A percentile compares a stretch with the other conserved stretches of the same genome.
phyloP scores from a whole-genome alignment of 1,140 invertebrate species.

The Eumaeus atala region DNA sequence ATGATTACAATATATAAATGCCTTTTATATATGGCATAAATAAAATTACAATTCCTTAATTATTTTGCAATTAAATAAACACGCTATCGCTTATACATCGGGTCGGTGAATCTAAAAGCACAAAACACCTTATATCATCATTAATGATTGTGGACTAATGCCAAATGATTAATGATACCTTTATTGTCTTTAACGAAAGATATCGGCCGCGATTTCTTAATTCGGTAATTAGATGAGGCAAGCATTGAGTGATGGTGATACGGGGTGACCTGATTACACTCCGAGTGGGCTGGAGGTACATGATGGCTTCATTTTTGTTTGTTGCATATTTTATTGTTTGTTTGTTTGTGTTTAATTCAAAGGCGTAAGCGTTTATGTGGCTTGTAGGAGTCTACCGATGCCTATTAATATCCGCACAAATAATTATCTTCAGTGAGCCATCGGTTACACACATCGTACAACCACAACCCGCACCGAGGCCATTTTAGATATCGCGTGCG shows the following conservation, averaged over 20 bases:
- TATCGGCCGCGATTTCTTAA: slow-evolving; percentile 63
- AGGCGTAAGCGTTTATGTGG: too few species aligned
- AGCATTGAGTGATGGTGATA: slow-evolving; percentile 38
- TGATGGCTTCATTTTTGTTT: not conserved
- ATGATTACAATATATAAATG: too few species aligned
- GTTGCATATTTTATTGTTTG: too few species aligned
- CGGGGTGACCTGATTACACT: slow-evolving; percentile 32
- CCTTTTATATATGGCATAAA: too few species aligned
- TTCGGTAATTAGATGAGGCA: slow-evolving; percentile 60
- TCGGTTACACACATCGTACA: too few species aligned
- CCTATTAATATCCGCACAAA: too few species aligned
- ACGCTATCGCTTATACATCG: slow-evolving; percentile 16
- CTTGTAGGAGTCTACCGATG: too few species aligned
- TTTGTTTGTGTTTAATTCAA: too few species aligned
- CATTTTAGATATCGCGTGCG: too few species aligned
- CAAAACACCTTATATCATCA: slow-evolving; percentile 56
- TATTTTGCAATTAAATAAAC: not conserved
- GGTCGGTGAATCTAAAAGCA: slow-evolving; percentile 30
- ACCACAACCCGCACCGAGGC: too few species aligned
- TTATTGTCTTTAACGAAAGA: slow-evolving; percentile 59
- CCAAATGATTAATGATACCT: slow-evolving; percentile 64
- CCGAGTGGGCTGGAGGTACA: slow-evolving; percentile 1
- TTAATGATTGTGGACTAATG: slow-evolving; percentile 55
- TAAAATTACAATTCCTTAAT: not conserved
- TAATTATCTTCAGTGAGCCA: too few species aligned